phyloP scores from a whole-genome alignment of 1,140 invertebrate species.

The Nephotettix cincticeps region DNA sequence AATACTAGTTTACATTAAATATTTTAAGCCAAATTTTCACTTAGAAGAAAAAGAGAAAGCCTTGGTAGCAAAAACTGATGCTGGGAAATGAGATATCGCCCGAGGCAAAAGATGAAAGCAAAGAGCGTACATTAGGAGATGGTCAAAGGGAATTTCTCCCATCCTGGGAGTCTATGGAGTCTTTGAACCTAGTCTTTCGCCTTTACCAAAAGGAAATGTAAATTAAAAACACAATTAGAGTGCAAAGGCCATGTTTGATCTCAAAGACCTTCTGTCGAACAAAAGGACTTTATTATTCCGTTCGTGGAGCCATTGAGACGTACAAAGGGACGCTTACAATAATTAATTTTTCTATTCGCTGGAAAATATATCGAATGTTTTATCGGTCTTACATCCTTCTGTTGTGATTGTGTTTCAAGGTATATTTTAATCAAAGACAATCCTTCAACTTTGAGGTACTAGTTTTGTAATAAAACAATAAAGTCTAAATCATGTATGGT shows the following conservation, averaged over 20 bases:
- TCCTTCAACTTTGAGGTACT: too few relatives aligned
- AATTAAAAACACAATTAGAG: slow-evolving; percentile 23
- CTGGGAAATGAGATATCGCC: slow-evolving; percentile 2
- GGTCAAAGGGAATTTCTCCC: slow-evolving; percentile 12
- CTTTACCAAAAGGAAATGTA: slow-evolving; percentile 17
- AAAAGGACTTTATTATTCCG: slow-evolving; percentile 14
- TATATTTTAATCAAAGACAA: too few relatives aligned
- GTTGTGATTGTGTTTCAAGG: too few relatives aligned
- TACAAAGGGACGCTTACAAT: slow-evolving; percentile 2
- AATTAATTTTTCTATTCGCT: slow-evolving; percentile 6
- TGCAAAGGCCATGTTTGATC: slow-evolving; percentile 3
- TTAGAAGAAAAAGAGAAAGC: not conserved
- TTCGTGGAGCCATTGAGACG: not conserved
- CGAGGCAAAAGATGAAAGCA: not conserved
- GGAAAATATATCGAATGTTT: not conserved
- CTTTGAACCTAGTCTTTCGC: slow-evolving; percentile 13
- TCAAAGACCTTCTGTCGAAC: slow-evolving; percentile 11
- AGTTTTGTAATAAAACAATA: too few relatives aligned
- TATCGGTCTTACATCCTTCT: too few relatives aligned
- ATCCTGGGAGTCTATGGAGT: slow-evolving; percentile 3
- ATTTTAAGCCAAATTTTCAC: not conserved
- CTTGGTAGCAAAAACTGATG: not conserved
- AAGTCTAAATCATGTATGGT: too few relatives aligned
- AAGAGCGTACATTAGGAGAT: slow-evolving; percentile 7
- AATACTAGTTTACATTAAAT: too few relatives aligned